Evolutionary conservation across 1,140 invertebrate species (phyloP).

Genomic region (Drosophila insularis): DNA sequence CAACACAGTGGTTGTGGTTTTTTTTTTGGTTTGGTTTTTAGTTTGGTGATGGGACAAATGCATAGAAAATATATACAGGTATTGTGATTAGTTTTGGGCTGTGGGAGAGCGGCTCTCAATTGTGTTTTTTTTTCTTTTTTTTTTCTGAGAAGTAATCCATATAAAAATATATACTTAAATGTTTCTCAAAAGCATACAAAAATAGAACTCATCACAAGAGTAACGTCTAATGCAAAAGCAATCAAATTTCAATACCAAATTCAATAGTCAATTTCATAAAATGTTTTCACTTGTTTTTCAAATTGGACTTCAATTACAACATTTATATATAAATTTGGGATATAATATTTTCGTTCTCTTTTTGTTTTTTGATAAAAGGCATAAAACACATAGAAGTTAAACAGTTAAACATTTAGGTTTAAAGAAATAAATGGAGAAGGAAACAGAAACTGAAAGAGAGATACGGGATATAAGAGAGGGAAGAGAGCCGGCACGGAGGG

Average conservation of each 20-base stretch:
- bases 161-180: slow-evolving; percentile 21
- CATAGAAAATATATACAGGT: slow-evolving; percentile 80
- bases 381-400: slow-evolving; percentile 59
- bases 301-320: slow-evolving; percentile 61
- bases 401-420: slow-evolving; percentile 62
- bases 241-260: slow-evolving; percentile 58
- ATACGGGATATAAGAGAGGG: neutral
- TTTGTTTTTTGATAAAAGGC: slow-evolving; percentile 37
- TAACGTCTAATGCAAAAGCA: slow-evolving; percentile 77
- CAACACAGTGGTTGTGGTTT: slow-evolving; percentile 51
- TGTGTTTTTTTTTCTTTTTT: slow-evolving; percentile 26
- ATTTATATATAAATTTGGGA: slow-evolving; percentile 57
- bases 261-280: slow-evolving; percentile 39
- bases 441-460: slow-evolving; percentile 38
- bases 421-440: slow-evolving; percentile 42
- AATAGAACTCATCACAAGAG: slow-evolving; percentile 71
- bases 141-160: slow-evolving; percentile 12
- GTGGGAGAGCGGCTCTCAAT: slow-evolving; percentile 64
- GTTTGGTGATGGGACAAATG: slow-evolving; percentile 67
- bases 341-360: slow-evolving; percentile 41
- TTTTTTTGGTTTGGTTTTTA: slow-evolving; percentile 45
- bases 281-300: slow-evolving; percentile 23
- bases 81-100: slow-evolving; percentile 72
- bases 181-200: slow-evolving; percentile 63
- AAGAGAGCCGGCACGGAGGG: slow-evolving; percentile 21